These are phyloP conservation scores for Dicycla oo DNA, from an alignment of 2,888 invertebrate species.

Conservation along the genomic window DNA sequence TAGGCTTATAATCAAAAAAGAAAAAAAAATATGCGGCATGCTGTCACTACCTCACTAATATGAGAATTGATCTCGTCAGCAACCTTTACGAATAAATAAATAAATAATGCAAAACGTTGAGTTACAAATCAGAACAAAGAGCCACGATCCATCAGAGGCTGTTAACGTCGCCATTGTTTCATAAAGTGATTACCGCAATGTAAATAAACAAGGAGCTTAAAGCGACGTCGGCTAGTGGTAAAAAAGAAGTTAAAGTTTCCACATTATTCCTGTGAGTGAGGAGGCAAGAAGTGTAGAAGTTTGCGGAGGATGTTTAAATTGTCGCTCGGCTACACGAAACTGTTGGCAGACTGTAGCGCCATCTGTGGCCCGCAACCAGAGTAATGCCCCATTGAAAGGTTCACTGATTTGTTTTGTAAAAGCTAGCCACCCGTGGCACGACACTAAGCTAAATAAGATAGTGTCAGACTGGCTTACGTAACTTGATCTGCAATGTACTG, in stretches of 20 bases:
- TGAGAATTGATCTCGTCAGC: no score
- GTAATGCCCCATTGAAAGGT: slow-evolving; percentile 72
- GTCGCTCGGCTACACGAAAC: slow-evolving; percentile 75
- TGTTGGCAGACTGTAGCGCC: slow-evolving; percentile 70
- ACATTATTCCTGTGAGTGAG: slow-evolving; percentile 80
- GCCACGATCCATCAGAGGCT: slow-evolving; percentile 27
- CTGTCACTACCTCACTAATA: no score
- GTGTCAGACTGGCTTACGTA: slow-evolving; percentile 23
- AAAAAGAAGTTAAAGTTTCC: slow-evolving; percentile 80
- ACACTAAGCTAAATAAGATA: slow-evolving; percentile 55
- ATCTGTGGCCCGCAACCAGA: slow-evolving; percentile 75
- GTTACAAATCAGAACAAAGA: slow-evolving; percentile 30
- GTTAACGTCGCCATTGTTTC: slow-evolving; percentile 45
- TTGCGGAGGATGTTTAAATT: slow-evolving; percentile 78
- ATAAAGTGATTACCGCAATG: slow-evolving; percentile 57
- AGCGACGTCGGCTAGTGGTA: slow-evolving; percentile 70
- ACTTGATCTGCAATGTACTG: slow-evolving; percentile 22
- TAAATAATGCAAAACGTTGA: neutral
- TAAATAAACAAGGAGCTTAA: slow-evolving; percentile 75
- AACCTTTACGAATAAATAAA: no score
- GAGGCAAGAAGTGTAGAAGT: slow-evolving; percentile 78
- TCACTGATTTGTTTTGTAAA: slow-evolving; percentile 60
- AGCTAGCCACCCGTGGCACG: slow-evolving; percentile 39
- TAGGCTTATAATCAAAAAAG: no score
- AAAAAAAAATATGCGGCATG: no score